Base-by-base conservation (phyloP, 2,113 vertebrate species). In the Catharus minimus region DNA sequence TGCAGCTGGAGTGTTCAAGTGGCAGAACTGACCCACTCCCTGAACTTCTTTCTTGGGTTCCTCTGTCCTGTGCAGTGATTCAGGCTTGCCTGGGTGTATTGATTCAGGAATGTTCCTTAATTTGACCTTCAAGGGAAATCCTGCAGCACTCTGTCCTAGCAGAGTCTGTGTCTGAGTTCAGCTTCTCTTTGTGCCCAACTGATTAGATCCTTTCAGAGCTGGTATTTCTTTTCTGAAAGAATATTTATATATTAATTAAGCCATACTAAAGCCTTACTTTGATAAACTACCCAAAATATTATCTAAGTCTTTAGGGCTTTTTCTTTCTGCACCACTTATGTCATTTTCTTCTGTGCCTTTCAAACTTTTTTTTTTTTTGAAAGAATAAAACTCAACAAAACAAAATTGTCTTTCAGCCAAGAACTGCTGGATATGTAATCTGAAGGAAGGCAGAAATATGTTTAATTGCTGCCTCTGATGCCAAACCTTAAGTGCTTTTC, bases 401-500 rank as follows among this genome's bases (percentile, higher is more conserved):
- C 50, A 61, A 49, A 53, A 41, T 23, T 64, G 24, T 57, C 41
- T 73, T 67, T 65, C 76, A 69, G 82, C 58, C 86, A 88, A 80
- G 79, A 82, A 8, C 5, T 43, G 39, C 76, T 47, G 64, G 76
- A 88, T 60, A 38, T 38, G 38, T 5, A 56, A 56, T 68, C 75
- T 88, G 64, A 64, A 88, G 28, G 53, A 58, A 62, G 61, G 49
- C 61, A 78, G 44, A 73, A 72, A 68, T 67, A 27, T 11, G 7
- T 80, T 81, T 67, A 64, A 43, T 78, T 74, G 61, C 75, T 86
- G 72, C 69, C 28, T 85, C 44, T 49, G 55, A 46, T 89, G 80
- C 86, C 90, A 90, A 46, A 68, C n/a, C 50, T 76, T 80, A 74
- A 96, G 56, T 76, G 82, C 67, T 38, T 64, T 72, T 18, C 82